Conservation (phyloP, 2,888 invertebrate species). For the Leucophora obtusa region DNA sequence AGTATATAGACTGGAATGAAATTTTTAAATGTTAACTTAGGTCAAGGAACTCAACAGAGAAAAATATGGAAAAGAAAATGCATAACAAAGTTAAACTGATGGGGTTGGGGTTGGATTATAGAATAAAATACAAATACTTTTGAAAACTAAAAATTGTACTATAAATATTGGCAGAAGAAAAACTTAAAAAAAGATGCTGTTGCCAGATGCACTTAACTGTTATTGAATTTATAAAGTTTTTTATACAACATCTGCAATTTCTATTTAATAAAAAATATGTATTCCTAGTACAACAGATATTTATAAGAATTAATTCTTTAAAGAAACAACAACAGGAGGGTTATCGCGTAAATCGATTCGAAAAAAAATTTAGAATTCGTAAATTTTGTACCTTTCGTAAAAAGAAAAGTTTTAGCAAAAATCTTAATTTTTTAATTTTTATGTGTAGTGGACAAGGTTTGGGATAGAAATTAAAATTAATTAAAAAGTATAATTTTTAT, state of each 20-base stretch:
- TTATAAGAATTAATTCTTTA: too few relatives aligned
- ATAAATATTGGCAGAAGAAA: conserved; percentile 36
- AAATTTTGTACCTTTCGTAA: too few relatives aligned
- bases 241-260: neutral
- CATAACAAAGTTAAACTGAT: neutral
- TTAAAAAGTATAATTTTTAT: too few relatives aligned
- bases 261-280: neutral
- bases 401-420: too few relatives aligned
- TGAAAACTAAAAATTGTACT: conserved; percentile 37
- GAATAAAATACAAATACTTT: neutral
- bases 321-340: too few relatives aligned
- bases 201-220: conserved; percentile 57
- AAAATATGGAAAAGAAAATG: neutral
- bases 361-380: too few relatives aligned
- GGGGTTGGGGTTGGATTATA: neutral
- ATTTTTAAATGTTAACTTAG: conserved; percentile 66
- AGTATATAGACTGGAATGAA: conserved; percentile 62
- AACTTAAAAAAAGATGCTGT: conserved; percentile 38
- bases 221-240: conserved; percentile 46
- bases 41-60: conserved; percentile 66
- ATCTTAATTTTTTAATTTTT: too few relatives aligned
- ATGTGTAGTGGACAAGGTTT: too few relatives aligned
- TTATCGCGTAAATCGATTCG: too few relatives aligned
- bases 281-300: neutral
- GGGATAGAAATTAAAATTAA: too few relatives aligned